These are phyloP conservation scores for Drosophila hamatofila DNA, from an alignment of 2,888 invertebrate genomes.

Conservation along the genomic window DNA sequence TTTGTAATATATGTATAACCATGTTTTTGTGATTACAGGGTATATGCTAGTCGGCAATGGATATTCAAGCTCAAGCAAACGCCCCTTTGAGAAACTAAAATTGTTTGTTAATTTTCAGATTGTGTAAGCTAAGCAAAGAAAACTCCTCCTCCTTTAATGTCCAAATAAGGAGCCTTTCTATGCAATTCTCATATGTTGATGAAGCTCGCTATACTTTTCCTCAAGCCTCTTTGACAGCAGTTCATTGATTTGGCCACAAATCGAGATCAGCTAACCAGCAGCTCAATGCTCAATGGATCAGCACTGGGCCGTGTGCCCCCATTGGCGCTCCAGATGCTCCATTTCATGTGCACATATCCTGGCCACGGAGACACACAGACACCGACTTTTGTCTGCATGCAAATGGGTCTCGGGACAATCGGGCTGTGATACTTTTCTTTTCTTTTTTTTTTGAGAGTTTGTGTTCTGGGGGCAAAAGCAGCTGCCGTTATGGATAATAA, in stretches of 20 bases:
- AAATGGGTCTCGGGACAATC: conserved; percentile 7
- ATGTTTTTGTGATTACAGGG: neutral
- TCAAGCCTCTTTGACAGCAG: neutral
- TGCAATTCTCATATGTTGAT: conserved; percentile 1
- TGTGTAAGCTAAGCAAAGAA: neutral
- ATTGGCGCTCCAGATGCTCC: neutral
- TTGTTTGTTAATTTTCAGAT: neutral
- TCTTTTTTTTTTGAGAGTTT: neutral
- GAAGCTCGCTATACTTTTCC: neutral
- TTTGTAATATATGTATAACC: too few relatives aligned
- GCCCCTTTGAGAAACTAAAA: neutral
- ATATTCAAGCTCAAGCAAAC: neutral
- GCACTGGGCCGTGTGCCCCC: neutral
- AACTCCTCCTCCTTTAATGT: too few relatives aligned
- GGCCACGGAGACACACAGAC: neutral
- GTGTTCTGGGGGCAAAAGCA: conserved; percentile 10
- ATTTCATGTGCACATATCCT: neutral
- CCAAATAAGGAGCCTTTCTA: neutral
- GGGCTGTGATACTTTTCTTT: neutral
- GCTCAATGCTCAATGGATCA: conserved; percentile 7
- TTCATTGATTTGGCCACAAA: conserved; percentile 1
- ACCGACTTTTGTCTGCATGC: neutral
- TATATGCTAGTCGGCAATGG: neutral
- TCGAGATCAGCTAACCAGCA: neutral
- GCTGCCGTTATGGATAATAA: conserved; percentile 24